A percentile compares a stretch with the other conserved stretches of the same genome.
Conservation (phyloP, 1,140 invertebrate species). For the Dreissena rostriformis region DNA sequence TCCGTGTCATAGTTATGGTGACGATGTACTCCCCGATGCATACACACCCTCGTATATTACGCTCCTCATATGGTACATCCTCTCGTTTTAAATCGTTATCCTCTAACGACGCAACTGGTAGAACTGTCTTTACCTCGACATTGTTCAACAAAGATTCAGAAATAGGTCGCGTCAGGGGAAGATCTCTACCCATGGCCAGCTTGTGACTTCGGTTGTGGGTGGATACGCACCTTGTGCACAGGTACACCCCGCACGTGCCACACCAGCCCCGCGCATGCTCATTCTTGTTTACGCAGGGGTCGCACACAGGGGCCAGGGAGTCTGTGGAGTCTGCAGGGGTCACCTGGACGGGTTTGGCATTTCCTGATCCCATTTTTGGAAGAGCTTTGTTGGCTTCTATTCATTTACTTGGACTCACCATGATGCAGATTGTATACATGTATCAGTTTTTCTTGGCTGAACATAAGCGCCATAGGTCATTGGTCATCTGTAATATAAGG, state of each 20-base stretch:
- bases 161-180: constrained; percentile 20
- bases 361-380: not conserved
- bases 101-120: constrained; percentile 35
- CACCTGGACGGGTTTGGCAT: not conserved
- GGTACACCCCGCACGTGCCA: constrained; percentile 42
- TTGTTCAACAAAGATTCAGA: constrained; percentile 20
- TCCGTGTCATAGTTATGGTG: constrained; percentile 14
- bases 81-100: constrained; percentile 34
- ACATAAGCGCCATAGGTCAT: too few species aligned
- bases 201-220: constrained; percentile 31
- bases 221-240: constrained; percentile 28
- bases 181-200: constrained; percentile 23
- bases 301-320: constrained; percentile 16
- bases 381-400: not conserved
- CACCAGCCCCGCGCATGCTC: constrained; percentile 46
- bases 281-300: constrained; percentile 33
- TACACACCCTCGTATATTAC: constrained; percentile 35
- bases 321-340: not conserved
- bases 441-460: too few species aligned
- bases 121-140: constrained; percentile 34
- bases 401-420: too few species aligned
- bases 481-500: too few species aligned
- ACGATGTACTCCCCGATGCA: constrained; percentile 35
- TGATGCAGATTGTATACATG: too few species aligned
- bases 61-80: constrained; percentile 24